Percentiles rank a stretch among this genome's conserved stretches.
Conservation (phyloP, 2,113 vertebrate species). For the Xiphophorus hellerii region DNA sequence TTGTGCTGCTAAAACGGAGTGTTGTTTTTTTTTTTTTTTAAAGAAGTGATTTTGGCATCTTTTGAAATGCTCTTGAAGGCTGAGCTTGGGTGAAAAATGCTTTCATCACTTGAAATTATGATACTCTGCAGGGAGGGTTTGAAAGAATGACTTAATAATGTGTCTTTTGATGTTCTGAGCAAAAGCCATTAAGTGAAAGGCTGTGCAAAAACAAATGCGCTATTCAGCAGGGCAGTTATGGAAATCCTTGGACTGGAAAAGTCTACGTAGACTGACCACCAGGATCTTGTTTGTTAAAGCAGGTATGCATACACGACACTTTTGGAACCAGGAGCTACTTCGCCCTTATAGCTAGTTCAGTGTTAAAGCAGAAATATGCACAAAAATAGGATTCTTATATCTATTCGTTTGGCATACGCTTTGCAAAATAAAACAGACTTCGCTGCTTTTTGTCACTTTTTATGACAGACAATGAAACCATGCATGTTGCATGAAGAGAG, state of each 20-base stretch:
- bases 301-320: slow-evolving; percentile 49
- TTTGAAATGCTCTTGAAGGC: slow-evolving; percentile 48
- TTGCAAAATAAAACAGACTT: slow-evolving; percentile 1
- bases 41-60: slow-evolving; percentile 46
- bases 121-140: slow-evolving; percentile 43
- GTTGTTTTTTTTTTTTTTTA: neutral
- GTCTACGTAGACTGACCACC: slow-evolving; percentile 5
- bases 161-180: slow-evolving; percentile 71
- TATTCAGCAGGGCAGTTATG: slow-evolving; percentile 43
- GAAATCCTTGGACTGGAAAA: slow-evolving; percentile 61
- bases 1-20: slow-evolving; percentile 13
- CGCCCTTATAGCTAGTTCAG: slow-evolving; percentile 47
- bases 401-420: slow-evolving; percentile 32
- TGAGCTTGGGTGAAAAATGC: slow-evolving; percentile 32
- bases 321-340: slow-evolving; percentile 49
- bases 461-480: slow-evolving; percentile 3
- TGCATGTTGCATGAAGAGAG: slow-evolving; percentile 2
- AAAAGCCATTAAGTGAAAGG: slow-evolving; percentile 64
- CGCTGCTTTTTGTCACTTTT: slow-evolving; percentile 9
- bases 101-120: slow-evolving; percentile 68
- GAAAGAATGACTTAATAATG: slow-evolving; percentile 59
- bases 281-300: slow-evolving; percentile 49
- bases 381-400: slow-evolving; percentile 53
- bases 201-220: slow-evolving; percentile 31
- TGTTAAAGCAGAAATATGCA: slow-evolving; percentile 32